These are phyloP conservation scores for Pipra filicauda DNA, from an alignment of 2,113 vertebrate species.

Conservation along the genomic window DNA sequence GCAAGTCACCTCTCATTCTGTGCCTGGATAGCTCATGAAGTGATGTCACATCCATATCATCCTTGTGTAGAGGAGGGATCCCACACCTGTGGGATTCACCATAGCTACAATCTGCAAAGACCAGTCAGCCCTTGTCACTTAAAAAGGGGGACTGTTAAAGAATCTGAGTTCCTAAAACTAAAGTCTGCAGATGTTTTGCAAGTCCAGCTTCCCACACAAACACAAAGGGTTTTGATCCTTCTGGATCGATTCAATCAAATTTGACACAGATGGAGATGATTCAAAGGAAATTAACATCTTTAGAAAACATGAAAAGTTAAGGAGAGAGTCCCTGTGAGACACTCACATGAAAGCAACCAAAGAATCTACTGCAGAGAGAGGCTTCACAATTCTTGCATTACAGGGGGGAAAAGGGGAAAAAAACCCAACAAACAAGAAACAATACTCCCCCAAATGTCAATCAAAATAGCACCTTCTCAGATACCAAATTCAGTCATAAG, in stretches of 20 bases:
- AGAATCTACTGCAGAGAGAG: neutral
- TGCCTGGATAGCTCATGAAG: neutral
- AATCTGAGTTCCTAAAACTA: neutral
- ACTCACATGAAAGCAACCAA: neutral
- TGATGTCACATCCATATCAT: neutral
- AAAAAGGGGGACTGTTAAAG: neutral
- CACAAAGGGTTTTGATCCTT: neutral
- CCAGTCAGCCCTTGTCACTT: neutral
- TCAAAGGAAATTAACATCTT: neutral
- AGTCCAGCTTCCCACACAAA: neutral
- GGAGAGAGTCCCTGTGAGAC: neutral
- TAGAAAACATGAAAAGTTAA: neutral
- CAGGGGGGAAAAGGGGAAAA: rapidly evolving
- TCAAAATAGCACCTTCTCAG: neutral
- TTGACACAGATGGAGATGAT: neutral
- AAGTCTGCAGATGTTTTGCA: neutral
- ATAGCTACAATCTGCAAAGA: neutral
- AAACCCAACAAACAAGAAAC: rapidly evolving
- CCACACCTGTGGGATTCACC: neutral
- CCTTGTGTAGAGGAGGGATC: neutral
- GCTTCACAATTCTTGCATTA: rapidly evolving
- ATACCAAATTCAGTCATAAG: neutral
- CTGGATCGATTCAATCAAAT: neutral
- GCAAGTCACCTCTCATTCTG: neutral
- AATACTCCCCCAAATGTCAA: neutral